Base-by-base conservation (phyloP, 2,888 invertebrate species). In the Drosophila robusta region DNA sequence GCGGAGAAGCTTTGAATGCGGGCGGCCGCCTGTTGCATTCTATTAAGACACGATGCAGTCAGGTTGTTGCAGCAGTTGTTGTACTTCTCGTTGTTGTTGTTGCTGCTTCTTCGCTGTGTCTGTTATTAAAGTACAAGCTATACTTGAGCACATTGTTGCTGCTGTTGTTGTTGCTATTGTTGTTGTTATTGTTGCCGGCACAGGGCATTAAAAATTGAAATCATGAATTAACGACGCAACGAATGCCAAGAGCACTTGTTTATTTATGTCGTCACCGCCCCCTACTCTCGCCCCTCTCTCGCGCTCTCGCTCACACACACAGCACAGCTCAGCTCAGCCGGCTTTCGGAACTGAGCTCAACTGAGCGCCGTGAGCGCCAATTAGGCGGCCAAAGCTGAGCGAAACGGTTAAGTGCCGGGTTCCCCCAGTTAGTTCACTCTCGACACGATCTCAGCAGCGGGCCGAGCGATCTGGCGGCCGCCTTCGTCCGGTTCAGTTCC, bases 201-300 rank as follows among this genome's bases (percentile, higher is more conserved):
- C 77, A 79, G 85, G 75, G 83, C 87, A 83, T 85, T 87, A 88
- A 88, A 85, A 86, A 85, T 88, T 85, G 84, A 85, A 85, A 85
- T 88, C 87, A 85, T 85, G 84, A 85, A 85, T 85, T 85, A 85
- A 85, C 84, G 87, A 85, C 87, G 72, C 80, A 72, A 65, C 84
- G 78, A 88, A 83, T 83, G 84, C 84, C 88, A 88, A 88, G 84
- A 85, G 84, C 84, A 88, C 83, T 88, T 88, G 88, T 86, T 86
- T 83, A 86, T 85, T 88, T 83, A 86, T 86, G 88, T 80, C 57
- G 61, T 56, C 47, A 56, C 65, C 45, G 67, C 42, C 41, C 32
- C 58, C 47, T 42, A 54, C 44, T 44, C 54, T 12, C 8, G 39
- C 12, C 7, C 22, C n/a, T 11, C 22, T 26, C 51, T 22, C 60